Evolutionary conservation across 2,888 invertebrate genomes (phyloP).

Genomic region (Amorpha juglandis): DNA sequence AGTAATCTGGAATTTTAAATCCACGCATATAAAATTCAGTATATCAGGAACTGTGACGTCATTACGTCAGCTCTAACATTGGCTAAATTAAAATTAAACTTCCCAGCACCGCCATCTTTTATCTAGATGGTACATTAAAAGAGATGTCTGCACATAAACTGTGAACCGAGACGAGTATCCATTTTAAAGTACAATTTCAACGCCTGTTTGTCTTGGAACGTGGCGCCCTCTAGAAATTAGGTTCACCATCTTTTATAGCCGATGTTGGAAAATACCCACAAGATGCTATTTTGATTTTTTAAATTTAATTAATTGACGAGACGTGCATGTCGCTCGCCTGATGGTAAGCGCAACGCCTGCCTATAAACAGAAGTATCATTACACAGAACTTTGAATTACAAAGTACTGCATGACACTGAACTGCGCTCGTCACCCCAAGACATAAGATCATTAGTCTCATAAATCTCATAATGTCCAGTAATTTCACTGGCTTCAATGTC

Average conservation of each 20-base stretch:
- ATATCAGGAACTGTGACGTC: not conserved
- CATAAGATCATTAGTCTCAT: too few relatives aligned
- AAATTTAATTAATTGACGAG: too few relatives aligned
- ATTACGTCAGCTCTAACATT: not conserved
- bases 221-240: not conserved
- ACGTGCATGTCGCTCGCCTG: too few relatives aligned
- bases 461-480: too few relatives aligned
- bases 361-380: too few relatives aligned
- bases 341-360: too few relatives aligned
- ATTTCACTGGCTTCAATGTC: too few relatives aligned
- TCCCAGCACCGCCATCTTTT: not conserved
- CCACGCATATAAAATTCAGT: too few relatives aligned
- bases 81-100: not conserved
- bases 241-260: not conserved
- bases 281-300: not conserved
- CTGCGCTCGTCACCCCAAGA: too few relatives aligned
- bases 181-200: conserved; percentile 17
- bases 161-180: not conserved
- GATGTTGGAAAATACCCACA: not conserved
- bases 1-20: too few relatives aligned
- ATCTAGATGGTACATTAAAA: not conserved
- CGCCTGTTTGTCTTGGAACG: conserved; percentile 17
- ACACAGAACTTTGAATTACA: too few relatives aligned
- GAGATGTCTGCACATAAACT: conserved; percentile 5
- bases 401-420: too few relatives aligned